Evolutionary conservation across 2,113 vertebrate genomes (phyloP), one percentile per base, ranked within the genome.

Genomic region (Hymenochirus boettgeri): DNA sequence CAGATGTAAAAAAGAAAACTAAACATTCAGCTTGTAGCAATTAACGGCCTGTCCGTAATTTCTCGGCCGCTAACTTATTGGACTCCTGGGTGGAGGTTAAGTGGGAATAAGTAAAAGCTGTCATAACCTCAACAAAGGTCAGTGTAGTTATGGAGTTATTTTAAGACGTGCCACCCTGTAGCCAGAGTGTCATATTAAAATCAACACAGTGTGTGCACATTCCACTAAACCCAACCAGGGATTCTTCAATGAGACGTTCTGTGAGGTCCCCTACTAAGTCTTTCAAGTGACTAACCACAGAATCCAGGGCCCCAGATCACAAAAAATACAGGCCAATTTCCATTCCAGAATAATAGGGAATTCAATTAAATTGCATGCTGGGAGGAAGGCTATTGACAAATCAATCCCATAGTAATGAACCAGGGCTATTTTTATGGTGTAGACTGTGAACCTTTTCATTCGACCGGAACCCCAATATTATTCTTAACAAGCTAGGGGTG

Each of bases 101-200:
- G 11, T 10, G 52, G 42, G 17, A 23, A 27, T 17, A 27, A 23
- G 7, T 33, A 17, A 22, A 57, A 23, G 31, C 63, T 65, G 63
- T 65, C 63, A 65, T 65, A 50, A 42, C 17, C 27, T 8, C 12
- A 65, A 65, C 63, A 65, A 65, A 65, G 22, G 21, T 50, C n/a
- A 18, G 45, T 57, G 63, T 50, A 57, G n/a, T 57, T 57, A 42
- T 65, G 37, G 24, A 21, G 54, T 22, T 57, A 65, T 65, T 65
- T 65, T 39, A 37, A 48, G 63, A 19, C 9, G 22, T 65, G 7
- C 45, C 42, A 57, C 63, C 63, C 39, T 26, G 5, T 12, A 19
- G 17, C 23, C 2, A 7, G 7, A 18, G 27, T 57, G 54, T 50
- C 61, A 29, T 45, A 42, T 45, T 5, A 37, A 35, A 55, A n/a